These are phyloP conservation scores for Aptenodytes patagonicus DNA, from an alignment of 2,113 vertebrate species.

Conservation along the genomic window DNA sequence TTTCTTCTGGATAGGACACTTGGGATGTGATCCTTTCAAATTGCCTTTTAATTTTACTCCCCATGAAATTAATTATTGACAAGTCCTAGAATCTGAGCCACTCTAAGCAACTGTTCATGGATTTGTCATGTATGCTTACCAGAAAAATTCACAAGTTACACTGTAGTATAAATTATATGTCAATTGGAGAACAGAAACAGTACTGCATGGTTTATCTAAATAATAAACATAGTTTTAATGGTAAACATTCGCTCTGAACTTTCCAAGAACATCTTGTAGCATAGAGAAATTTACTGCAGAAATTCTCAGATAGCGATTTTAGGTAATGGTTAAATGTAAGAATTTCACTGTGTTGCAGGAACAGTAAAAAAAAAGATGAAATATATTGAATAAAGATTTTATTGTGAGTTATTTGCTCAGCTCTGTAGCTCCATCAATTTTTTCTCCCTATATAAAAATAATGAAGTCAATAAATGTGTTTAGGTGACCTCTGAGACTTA, in stretches of 20 bases:
- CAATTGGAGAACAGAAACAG: neutral
- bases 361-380: conserved; percentile 43
- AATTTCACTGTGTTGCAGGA: conserved; percentile 46
- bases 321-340: conserved; percentile 40
- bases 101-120: neutral
- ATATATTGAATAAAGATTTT: conserved; percentile 63
- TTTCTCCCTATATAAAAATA: conserved; percentile 65
- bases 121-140: neutral
- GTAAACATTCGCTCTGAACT: conserved; percentile 34
- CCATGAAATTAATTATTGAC: conserved; percentile 48
- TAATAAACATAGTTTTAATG: conserved; percentile 4
- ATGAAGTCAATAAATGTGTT: conserved; percentile 64
- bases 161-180: neutral
- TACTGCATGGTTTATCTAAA: neutral
- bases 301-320: conserved; percentile 36
- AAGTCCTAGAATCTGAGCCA: neutral
- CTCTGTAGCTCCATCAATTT: conserved; percentile 54
- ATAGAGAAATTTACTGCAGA: conserved; percentile 41
- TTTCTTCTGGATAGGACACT: conserved; percentile 1
- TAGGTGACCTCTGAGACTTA: conserved; percentile 63
- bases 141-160: neutral
- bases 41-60: conserved; percentile 51
- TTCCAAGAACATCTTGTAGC: conserved; percentile 20
- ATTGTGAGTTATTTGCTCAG: conserved; percentile 66
- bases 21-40: conserved; percentile 25